Evolutionary conservation across 2,797 vertebrate species (phyloP).

Genomic region (Hypotaenidia philippensis): DNA sequence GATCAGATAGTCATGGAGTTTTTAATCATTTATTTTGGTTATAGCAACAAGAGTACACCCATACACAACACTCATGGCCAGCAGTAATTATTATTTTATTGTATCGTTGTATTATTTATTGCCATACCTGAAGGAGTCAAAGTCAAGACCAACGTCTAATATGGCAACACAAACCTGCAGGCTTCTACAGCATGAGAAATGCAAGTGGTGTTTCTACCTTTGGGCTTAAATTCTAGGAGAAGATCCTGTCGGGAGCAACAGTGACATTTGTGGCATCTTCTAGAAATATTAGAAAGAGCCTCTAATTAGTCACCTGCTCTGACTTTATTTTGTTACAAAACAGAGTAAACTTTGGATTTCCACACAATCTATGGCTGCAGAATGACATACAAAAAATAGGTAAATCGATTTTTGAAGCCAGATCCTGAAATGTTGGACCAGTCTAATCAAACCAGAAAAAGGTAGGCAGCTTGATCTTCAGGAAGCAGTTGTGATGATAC

Average conservation of each 20-base stretch:
- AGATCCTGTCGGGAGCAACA: not conserved
- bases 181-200: not conserved
- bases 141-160: not conserved
- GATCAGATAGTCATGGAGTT: not conserved
- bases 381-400: not conserved
- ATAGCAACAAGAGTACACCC: not conserved
- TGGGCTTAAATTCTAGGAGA: not conserved
- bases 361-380: not conserved
- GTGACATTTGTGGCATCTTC: not conserved
- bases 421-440: not conserved
- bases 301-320: not conserved
- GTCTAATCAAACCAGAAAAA: not conserved
- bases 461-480: not conserved
- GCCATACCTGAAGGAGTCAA: not conserved
- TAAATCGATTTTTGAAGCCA: not conserved
- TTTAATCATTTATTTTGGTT: not conserved
- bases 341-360: not conserved
- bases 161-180: not conserved
- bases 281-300: not conserved
- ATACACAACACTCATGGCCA: not conserved
- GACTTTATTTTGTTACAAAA: not conserved
- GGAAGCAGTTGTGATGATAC: not conserved
- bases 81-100: not conserved
- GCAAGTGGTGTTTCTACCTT: fast-evolving
- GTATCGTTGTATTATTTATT: not conserved